phyloP scores from a whole-genome alignment of 2,797 vertebrate genomes.

The Cynopterus sphinx region DNA sequence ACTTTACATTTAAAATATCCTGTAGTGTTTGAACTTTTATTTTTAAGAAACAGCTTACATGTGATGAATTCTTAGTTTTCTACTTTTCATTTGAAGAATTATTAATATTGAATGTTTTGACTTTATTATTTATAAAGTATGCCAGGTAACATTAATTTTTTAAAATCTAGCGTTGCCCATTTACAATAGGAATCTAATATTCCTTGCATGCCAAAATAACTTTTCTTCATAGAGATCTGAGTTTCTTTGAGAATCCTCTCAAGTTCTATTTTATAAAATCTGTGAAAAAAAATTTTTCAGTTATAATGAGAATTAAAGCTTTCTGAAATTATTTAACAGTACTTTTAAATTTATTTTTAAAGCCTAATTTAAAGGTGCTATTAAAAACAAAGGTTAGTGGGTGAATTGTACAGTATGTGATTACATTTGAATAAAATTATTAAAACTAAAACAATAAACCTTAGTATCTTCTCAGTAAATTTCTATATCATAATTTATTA shows the following conservation, averaged over 20 bases:
- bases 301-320: constrained; percentile 26
- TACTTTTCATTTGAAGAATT: constrained; percentile 30
- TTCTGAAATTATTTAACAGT: background rate
- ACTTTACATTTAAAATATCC: background rate
- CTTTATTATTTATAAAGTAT: constrained; percentile 14
- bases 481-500: background rate
- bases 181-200: constrained; percentile 14
- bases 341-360: constrained; percentile 4
- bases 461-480: background rate
- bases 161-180: background rate
- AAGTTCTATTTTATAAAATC: background rate
- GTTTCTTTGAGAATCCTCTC: background rate
- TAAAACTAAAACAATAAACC: background rate
- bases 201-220: background rate
- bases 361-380: background rate
- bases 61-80: constrained; percentile 18
- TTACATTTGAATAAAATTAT: background rate
- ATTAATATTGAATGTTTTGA: background rate
- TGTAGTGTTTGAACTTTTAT: background rate
- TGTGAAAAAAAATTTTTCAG: background rate
- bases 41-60: background rate
- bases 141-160: background rate
- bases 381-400: background rate
- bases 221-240: background rate
- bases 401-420: background rate